A percentile compares a stretch with the other conserved stretches of the same genome.
These are phyloP conservation scores for Pipistrellus nathusii DNA, from an alignment of 2,797 vertebrate species.

Conservation along the genomic window DNA sequence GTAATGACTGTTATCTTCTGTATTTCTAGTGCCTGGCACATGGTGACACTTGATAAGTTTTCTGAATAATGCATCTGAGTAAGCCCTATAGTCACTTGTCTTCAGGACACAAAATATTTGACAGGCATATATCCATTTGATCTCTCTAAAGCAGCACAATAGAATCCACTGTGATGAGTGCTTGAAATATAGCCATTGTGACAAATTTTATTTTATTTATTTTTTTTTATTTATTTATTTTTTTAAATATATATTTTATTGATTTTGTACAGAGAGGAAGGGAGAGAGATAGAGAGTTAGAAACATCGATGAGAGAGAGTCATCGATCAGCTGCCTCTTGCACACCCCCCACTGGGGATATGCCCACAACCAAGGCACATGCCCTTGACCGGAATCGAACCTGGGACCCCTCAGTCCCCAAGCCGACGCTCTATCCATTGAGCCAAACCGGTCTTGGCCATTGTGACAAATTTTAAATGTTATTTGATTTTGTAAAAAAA, in stretches of 20 bases:
- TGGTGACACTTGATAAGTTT: neutral
- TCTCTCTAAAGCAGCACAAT: neutral
- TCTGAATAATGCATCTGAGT: neutral
- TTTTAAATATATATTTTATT: too few relatives aligned
- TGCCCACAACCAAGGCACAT: too few relatives aligned
- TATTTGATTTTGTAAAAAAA: neutral
- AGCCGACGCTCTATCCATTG: too few relatives aligned
- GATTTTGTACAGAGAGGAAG: too few relatives aligned
- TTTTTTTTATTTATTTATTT: too few relatives aligned
- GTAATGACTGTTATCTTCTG: neutral
- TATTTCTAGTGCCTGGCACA: neutral
- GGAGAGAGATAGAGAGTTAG: too few relatives aligned
- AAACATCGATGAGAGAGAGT: too few relatives aligned
- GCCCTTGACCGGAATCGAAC: too few relatives aligned
- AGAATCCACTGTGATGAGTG: neutral
- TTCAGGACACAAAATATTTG: neutral
- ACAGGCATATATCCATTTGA: neutral
- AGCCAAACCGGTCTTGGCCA: too few relatives aligned
- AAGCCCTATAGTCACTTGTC: neutral
- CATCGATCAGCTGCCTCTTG: too few relatives aligned
- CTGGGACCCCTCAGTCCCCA: too few relatives aligned
- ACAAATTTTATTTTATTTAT: neutral
- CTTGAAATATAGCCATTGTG: neutral
- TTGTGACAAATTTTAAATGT: neutral
- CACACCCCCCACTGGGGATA: too few relatives aligned